Evolutionary conservation across 1,140 invertebrate genomes (phyloP).

Genomic region (Dryas iulia): DNA sequence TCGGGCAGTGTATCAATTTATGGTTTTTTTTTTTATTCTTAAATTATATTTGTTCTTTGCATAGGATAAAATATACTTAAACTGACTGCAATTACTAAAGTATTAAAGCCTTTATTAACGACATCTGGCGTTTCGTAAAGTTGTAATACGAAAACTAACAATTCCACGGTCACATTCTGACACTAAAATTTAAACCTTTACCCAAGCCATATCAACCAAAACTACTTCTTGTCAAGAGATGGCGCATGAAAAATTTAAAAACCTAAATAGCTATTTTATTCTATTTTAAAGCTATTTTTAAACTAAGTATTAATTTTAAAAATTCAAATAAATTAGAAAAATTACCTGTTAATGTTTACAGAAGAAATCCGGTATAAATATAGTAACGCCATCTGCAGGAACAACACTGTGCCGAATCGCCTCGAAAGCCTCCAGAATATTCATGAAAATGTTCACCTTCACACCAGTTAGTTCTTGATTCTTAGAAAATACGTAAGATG

Average conservation of each 20-base stretch:
- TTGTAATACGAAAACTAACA: background rate
- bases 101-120: background rate
- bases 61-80: no score
- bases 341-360: background rate
- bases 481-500: conserved; percentile 4
- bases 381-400: conserved; percentile 28
- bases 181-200: background rate
- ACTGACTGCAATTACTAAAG: no score
- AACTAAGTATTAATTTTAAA: background rate
- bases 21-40: no score
- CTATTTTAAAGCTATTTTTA: no score
- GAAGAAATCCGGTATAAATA: background rate
- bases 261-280: no score
- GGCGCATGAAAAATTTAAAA: background rate
- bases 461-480: background rate
- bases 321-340: background rate
- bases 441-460: background rate
- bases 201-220: background rate
- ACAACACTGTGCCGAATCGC: conserved; percentile 1
- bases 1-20: no score
- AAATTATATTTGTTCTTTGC: no score
- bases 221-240: background rate
- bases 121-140: background rate
- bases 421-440: conserved; percentile 22
- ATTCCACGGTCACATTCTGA: no score